Conservation (phyloP, 2,888 invertebrate genomes). For the Metalampra italica region DNA sequence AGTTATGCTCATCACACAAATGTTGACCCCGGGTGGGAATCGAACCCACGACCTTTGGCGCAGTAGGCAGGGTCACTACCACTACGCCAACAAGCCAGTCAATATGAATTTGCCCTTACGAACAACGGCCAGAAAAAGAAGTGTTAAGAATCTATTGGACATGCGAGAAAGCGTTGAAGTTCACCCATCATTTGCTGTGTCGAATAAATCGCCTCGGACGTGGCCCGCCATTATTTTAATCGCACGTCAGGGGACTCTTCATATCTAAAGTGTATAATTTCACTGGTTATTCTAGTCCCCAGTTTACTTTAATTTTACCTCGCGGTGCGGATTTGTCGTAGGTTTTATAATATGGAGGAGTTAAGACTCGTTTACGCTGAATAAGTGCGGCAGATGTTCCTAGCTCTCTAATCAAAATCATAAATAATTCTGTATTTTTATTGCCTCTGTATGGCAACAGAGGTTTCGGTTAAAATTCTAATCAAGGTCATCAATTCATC, state of each 20-base stretch:
- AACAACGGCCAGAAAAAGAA: neutral
- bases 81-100: too few species aligned
- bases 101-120: neutral
- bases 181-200: conserved; percentile 12
- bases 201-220: conserved; percentile 18
- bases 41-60: too few species aligned
- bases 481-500: too few species aligned
- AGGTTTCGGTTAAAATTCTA: too few species aligned
- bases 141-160: conserved; percentile 1
- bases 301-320: conserved; percentile 9
- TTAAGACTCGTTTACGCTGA: neutral
- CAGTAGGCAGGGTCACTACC: too few species aligned
- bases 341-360: conserved; percentile 7
- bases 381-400: neutral
- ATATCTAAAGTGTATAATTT: conserved; percentile 16
- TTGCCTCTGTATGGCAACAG: too few species aligned
- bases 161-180: conserved; percentile 10
- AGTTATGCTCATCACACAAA: too few species aligned
- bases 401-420: too few species aligned
- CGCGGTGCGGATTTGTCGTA: conserved; percentile 3
- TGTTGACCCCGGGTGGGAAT: too few species aligned
- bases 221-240: conserved; percentile 19
- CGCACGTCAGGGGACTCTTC: conserved; percentile 10
- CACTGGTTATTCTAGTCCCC: conserved; percentile 9
- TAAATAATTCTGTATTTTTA: too few species aligned